Evolutionary conservation across 2,797 vertebrate genomes (phyloP), one percentile per base, ranked within the genome.

Genomic region (Phyllotis vaccarum): DNA sequence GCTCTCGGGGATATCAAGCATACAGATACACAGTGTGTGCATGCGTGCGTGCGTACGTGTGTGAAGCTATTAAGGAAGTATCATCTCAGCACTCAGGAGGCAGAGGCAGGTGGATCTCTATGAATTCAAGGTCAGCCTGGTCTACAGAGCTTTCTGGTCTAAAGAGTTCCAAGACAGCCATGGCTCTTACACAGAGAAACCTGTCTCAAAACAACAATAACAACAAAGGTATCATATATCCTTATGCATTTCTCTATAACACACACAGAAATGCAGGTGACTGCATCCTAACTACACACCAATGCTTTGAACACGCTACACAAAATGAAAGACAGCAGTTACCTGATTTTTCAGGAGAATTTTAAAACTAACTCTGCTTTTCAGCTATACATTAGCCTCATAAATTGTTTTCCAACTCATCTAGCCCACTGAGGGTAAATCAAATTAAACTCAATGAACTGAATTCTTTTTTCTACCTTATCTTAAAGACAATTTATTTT

Each of bases 381-480:
- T 86, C 49, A 91, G 56, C 66, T 88, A 72, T 19, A n/a, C 56
- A 82, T 74, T 78, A 86, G 56, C 68, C 22, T 86, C n/a, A 56
- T 68, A 74, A 93, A 72, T 85, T 81, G 86, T 37, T 93, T 70
- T 22, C 54, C 54, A 91, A 93, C 19, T 95, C 46, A 91, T 85
- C 79, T 76, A 92, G 31, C 29, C 8, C 72, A 74, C 43, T 12
- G 3, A 94, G 78, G 2, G 22, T 74, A 64, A 46, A 82, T 81
- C 58, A 86, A 88, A 80, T 29, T 86, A 49, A 94, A 92, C 17
- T 60, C 60, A 93, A 82, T 70, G 72, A 95, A 54, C 68, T 89
- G 27, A 86, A 54, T 17, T 88, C 68, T 88, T 66, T n/a, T 70
- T 24, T 80, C 19, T n/a, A 49, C 1, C 21, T 89, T 56, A 70